Base-by-base conservation (phyloP, 2,113 vertebrate genomes). In the human region DNA sequence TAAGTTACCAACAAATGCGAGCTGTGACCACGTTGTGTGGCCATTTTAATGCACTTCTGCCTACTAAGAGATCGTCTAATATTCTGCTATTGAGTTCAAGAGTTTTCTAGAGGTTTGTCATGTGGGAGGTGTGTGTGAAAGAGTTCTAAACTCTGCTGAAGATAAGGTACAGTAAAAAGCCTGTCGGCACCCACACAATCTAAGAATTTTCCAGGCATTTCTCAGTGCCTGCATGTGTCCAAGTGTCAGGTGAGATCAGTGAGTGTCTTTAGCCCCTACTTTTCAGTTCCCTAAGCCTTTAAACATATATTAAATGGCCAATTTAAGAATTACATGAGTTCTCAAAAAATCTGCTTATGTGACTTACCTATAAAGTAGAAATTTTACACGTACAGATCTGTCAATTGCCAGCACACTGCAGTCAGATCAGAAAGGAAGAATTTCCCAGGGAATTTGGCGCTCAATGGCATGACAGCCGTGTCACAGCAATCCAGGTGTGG, bases 381-480 rank as follows among this genome's bases (percentile, higher is more conserved):
- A 52, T 13, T 30, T 5, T 4, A n/a, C 1, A 6, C 5, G 0
- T 6, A 9, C 0, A 35, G 81, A 8, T 13, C n/a, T 43, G 35
- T 17, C 48, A 23, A 5, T 1, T 0, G 43, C n/a, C 32, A 8
- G 11, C 30, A 43, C 40, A 2, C 68, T 4, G 14, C 11, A 1
- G 4, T 32, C 76, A 27, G 14, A 22, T 7, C 16, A 6, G 43
- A 48, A 88, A 76, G 50, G 35, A 4, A 3, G 12, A 5, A 0
- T 22, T 17, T 64, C 23, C 20, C 12, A 5, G 61, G 2, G 43
- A 13, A 22, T 1, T 27, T 7, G 1, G 55, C 0, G 48, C 16
- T 35, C 5, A 0, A 2, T 9, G 79, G 66, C n/a, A 2, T 6
- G 3, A 6, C 2, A 10, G 43, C 32, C 6, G 1, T 0, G 2